Evolutionary conservation across 2,113 vertebrate genomes (phyloP).

Genomic region (Bagarius yarrelli): DNA sequence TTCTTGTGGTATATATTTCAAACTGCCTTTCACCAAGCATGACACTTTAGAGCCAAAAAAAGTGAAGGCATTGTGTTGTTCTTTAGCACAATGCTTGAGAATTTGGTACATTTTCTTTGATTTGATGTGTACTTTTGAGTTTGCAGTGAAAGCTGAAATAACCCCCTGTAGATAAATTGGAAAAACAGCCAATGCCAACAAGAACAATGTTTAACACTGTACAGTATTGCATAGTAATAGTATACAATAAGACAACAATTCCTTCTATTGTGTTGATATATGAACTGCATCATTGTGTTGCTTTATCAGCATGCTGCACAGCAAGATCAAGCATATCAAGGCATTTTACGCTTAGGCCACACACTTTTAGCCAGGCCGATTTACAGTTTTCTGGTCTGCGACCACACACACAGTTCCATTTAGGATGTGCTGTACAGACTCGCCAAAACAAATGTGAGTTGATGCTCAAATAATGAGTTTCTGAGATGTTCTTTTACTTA

Average conservation of each 20-base stretch:
- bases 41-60: slow-evolving; percentile 12
- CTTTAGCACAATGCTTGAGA: slow-evolving; percentile 2
- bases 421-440: slow-evolving; percentile 32
- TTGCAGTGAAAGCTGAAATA: neutral
- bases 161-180: neutral
- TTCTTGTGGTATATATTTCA: slow-evolving; percentile 25
- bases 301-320: slow-evolving; percentile 17
- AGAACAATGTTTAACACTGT: slow-evolving; percentile 14
- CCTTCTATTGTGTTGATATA: slow-evolving; percentile 14
- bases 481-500: slow-evolving; percentile 30
- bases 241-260: slow-evolving; percentile 10
- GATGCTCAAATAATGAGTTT: slow-evolving; percentile 30
- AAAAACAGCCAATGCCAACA: slow-evolving; percentile 15
- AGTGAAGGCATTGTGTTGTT: slow-evolving; percentile 18
- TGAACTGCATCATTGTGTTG: slow-evolving; percentile 20
- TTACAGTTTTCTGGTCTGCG: slow-evolving; percentile 16
- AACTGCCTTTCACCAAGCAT: slow-evolving; percentile 14
- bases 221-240: neutral
- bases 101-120: neutral
- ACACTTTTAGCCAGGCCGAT: slow-evolving; percentile 8
- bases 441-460: slow-evolving; percentile 41
- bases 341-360: slow-evolving; percentile 12
- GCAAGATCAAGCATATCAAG: slow-evolving; percentile 15
- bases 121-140: slow-evolving; percentile 2
- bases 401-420: slow-evolving; percentile 32